A percentile compares a stretch with the other conserved stretches of the same genome.
Conservation (phyloP, 2,113 vertebrate genomes). For the Asarcornis scutulata region DNA sequence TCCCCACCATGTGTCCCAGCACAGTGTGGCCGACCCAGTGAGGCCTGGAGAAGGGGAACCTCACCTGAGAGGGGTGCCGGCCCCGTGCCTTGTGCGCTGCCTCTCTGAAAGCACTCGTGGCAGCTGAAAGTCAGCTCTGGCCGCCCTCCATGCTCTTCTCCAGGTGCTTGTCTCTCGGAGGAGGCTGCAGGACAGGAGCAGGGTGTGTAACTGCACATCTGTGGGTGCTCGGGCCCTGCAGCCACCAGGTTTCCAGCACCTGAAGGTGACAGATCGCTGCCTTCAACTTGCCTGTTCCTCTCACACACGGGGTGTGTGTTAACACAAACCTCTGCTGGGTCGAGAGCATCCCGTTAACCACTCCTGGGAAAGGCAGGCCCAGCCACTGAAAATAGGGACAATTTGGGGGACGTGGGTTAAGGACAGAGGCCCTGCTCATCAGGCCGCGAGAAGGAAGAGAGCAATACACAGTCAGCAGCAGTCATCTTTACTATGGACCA, state of each 20-base stretch:
- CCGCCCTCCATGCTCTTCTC: not conserved
- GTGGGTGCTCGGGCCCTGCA: not conserved
- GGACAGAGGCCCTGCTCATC: not conserved
- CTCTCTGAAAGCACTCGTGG: rapidly evolving
- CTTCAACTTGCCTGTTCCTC: not conserved
- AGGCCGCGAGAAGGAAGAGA: slow-evolving; percentile 12
- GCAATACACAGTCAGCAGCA: not conserved
- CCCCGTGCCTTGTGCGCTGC: not conserved
- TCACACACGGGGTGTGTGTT: not conserved
- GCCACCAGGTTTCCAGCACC: not conserved
- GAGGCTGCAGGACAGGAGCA: not conserved
- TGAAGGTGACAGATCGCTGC: not conserved
- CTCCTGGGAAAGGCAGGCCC: not conserved
- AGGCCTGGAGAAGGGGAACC: not conserved
- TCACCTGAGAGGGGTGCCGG: not conserved
- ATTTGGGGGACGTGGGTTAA: not conserved
- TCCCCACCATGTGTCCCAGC: not conserved
- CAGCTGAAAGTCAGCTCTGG: not conserved
- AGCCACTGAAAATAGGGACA: not conserved
- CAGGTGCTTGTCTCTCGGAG: not conserved
- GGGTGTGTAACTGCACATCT: not conserved
- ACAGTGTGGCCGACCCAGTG: too few species aligned
- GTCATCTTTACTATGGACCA: slow-evolving; percentile 72
- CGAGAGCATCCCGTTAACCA: not conserved
- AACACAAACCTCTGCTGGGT: rapidly evolving